Evolutionary conservation across 2,888 invertebrate species (phyloP).

Genomic region (Pterobdella sp.): DNA sequence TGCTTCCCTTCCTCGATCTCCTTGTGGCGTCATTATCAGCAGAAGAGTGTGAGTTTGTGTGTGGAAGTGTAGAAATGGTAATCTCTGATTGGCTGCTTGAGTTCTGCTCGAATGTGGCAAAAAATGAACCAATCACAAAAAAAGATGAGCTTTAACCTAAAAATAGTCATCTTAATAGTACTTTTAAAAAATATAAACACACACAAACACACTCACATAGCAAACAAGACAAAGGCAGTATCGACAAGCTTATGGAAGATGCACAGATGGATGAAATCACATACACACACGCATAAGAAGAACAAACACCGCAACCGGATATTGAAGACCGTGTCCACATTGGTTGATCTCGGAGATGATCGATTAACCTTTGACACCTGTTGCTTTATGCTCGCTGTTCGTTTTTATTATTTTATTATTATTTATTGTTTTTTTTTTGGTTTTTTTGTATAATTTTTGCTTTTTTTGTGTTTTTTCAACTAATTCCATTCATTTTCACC

Average conservation of each 20-base stretch:
- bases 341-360: background rate
- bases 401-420: no score
- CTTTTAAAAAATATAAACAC: background rate
- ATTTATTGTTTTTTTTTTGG: no score
- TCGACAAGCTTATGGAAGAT: background rate
- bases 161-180: no score
- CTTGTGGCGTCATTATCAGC: background rate
- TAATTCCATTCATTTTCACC: background rate
- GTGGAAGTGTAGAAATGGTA: no score
- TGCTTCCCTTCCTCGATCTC: background rate
- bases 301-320: background rate
- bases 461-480: background rate
- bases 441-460: no score
- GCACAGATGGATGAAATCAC: background rate
- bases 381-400: background rate
- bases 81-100: no score
- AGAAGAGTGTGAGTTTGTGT: no score
- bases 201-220: background rate
- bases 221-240: background rate
- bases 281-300: background rate
- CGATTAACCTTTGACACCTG: background rate
- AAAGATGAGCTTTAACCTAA: no score
- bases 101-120: no score
- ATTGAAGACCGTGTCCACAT: background rate
- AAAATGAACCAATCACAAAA: no score